phyloP scores from a whole-genome alignment of 1,140 invertebrate genomes.

The Drosophila albomicans region DNA sequence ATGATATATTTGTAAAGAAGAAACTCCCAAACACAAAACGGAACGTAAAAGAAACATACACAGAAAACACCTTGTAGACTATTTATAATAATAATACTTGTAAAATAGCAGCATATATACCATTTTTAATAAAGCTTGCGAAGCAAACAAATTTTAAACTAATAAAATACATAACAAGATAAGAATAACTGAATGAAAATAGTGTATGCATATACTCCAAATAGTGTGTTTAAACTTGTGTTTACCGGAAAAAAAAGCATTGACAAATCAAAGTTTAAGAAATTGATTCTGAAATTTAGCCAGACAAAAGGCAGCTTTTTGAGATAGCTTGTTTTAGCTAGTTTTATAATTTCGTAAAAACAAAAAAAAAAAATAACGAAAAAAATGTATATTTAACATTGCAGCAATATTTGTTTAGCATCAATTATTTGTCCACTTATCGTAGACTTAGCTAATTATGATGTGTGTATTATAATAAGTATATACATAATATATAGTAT shows the following conservation, averaged over 20 bases:
- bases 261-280: slow-evolving; percentile 69
- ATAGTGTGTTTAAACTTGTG: slow-evolving; percentile 10
- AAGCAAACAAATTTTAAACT: slow-evolving; percentile 52
- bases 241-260: slow-evolving; percentile 55
- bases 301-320: background rate
- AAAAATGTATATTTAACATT: slow-evolving; percentile 6
- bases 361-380: background rate
- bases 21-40: too few relatives aligned
- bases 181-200: background rate
- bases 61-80: slow-evolving; percentile 40
- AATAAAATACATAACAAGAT: slow-evolving; percentile 2
- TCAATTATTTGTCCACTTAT: slow-evolving; percentile 13
- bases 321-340: slow-evolving; percentile 25
- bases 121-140: slow-evolving; percentile 68
- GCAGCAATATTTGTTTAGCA: slow-evolving; percentile 31
- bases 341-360: slow-evolving; percentile 23
- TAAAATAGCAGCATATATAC: slow-evolving; percentile 48
- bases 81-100: slow-evolving; percentile 26
- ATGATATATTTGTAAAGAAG: slow-evolving; percentile 38
- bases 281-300: slow-evolving; percentile 9
- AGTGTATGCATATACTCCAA: background rate
- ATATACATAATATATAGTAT: slow-evolving; percentile 9
- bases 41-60: slow-evolving; percentile 20
- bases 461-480: slow-evolving; percentile 29
- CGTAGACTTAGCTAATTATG: slow-evolving; percentile 38